phyloP scores from a whole-genome alignment of 2,797 vertebrate genomes.

The Microctenopoma steveboyesi region DNA sequence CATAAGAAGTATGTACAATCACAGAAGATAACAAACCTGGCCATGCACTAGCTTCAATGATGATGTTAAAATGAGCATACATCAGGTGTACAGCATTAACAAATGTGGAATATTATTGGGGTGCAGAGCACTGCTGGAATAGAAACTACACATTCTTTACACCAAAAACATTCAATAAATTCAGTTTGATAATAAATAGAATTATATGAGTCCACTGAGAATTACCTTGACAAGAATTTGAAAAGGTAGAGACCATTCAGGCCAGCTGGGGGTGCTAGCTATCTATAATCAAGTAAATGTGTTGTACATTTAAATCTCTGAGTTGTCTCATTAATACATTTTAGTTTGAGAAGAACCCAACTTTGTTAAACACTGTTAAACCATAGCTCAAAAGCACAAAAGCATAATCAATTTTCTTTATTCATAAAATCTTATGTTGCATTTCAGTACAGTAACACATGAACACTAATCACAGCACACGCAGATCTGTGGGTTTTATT shows the following conservation, averaged over 20 bases:
- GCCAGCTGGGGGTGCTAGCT: neutral
- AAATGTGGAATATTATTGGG: neutral
- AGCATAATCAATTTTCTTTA: neutral
- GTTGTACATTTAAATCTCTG: neutral
- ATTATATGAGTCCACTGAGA: neutral
- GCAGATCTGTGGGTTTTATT: neutral
- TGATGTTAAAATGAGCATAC: neutral
- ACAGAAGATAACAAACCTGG: conserved; percentile 6
- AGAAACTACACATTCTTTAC: neutral
- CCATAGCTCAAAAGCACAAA: neutral
- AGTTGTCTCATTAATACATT: neutral
- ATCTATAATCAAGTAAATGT: neutral
- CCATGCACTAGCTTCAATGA: conserved; percentile 7
- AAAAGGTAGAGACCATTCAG: too few relatives aligned
- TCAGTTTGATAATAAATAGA: neutral
- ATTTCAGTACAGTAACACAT: neutral
- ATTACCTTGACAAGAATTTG: neutral
- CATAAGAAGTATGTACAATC: conserved; percentile 22
- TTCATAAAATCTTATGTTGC: neutral
- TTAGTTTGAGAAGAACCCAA: neutral
- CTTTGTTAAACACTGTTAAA: too few relatives aligned
- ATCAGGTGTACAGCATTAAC: neutral
- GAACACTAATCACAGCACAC: neutral
- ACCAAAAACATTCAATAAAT: conserved; percentile 1
- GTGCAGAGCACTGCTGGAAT: neutral